Conservation (phyloP, 1,140 invertebrate species). For the Cryptotermes secundus region DNA sequence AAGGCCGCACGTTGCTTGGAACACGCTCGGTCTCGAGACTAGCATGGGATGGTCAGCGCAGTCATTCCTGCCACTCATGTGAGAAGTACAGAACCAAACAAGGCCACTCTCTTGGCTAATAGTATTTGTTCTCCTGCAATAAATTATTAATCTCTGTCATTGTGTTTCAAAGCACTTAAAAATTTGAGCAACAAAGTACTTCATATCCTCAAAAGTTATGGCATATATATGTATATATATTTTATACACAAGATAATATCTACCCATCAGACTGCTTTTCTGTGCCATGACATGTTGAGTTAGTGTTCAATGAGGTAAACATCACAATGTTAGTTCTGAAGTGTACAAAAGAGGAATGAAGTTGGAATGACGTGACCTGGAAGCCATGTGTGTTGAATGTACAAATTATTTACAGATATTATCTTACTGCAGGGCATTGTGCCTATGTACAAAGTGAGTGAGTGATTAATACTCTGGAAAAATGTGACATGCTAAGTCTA, state of each 20-base stretch:
- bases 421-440: slow-evolving; percentile 4
- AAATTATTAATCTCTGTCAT: background rate
- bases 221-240: background rate
- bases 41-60: background rate
- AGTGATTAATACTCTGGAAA: slow-evolving; percentile 1
- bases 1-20: background rate
- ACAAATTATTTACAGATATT: slow-evolving; percentile 12
- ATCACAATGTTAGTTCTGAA: background rate
- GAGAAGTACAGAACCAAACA: background rate
- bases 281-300: background rate
- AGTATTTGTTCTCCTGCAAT: background rate
- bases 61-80: slow-evolving; percentile 7
- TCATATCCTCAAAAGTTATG: background rate
- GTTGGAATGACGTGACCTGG: slow-evolving; percentile 17
- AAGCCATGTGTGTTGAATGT: slow-evolving; percentile 12
- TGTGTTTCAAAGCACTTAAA: slow-evolving; percentile 17
- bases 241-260: background rate
- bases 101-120: background rate
- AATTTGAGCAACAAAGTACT: slow-evolving; percentile 14
- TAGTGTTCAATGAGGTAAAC: slow-evolving; percentile 19
- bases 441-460: slow-evolving; percentile 1
- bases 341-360: slow-evolving; percentile 13
- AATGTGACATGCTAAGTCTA: background rate
- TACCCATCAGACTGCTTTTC: background rate
- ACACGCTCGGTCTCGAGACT: slow-evolving; percentile 13